Base-by-base conservation (phyloP, 2,797 vertebrate species). In the Poeciliopsis turneri region DNA sequence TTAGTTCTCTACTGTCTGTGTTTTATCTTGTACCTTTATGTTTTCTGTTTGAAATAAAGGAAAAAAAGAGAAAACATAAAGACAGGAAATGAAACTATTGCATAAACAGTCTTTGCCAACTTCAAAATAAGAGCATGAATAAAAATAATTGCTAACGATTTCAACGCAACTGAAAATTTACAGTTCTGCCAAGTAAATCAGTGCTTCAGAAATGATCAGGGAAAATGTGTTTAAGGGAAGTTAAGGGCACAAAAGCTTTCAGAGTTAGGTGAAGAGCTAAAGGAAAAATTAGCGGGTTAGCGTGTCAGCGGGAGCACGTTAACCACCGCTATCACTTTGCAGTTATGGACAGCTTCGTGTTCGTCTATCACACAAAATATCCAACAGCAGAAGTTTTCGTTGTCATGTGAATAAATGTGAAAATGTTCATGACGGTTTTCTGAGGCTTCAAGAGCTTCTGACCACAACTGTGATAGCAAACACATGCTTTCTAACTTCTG, bases 401-500 rank as follows among this genome's bases (percentile, higher is more conserved):
- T 23, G 49, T 1, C 8, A 28, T 61, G 18, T 1, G 12, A 33
- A 15, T 4, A 66, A 66, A 66, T 66, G 36, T 41, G 36, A 25
- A 66, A 41, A 36, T 33, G 61, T 64, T 36, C 16, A 1, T 61
- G 5, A 61, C 1, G 13, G 9, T 39, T 68, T 68, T 41, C 18
- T 39, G 12, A 23, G 61, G 36, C 64, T 39, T 23, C 36, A 68
- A 25, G 3, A 64, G 64, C 36, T 39, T 68, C 64, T 41, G 36
- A 41, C 36, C 36, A 41, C 64, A 23, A 11, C 64, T 68, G 36
- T 0, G 16, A 68, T 11, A 72, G 76, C n/a, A 72, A 8, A 61
- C 53, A 0, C 28, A 23, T 47, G 82, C 74, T 76, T 45, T 30
- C 11, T 72, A 59, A 70, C 72, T n/a, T 28, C 61, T 30, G 77